Conservation (phyloP, 2,113 vertebrate species). For the Pedetes capensis region DNA sequence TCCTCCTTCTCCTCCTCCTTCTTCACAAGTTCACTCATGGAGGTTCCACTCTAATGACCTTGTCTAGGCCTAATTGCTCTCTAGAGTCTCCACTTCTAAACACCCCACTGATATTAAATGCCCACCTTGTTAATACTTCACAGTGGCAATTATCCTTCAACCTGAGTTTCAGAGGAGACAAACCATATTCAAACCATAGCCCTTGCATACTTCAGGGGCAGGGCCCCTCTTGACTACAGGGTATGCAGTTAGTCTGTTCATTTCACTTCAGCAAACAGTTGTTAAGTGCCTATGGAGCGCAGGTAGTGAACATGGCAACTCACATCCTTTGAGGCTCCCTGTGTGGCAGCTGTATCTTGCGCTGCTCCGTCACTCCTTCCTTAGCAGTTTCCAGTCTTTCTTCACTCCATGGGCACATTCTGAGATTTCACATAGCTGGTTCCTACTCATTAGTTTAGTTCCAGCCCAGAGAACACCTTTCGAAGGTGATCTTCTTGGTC, state of each 20-base stretch:
- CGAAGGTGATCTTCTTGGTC: background rate
- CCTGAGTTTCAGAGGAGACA: background rate
- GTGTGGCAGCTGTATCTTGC: background rate
- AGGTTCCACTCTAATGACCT: too few species aligned
- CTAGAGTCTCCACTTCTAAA: background rate
- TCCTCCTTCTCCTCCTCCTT: too few species aligned
- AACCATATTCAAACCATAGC: background rate
- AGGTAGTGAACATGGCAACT: background rate
- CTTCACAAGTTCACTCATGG: too few species aligned
- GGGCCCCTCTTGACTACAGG: rapidly evolving
- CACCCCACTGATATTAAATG: background rate
- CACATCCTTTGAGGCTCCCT: background rate
- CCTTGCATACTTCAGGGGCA: background rate
- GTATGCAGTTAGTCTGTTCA: background rate
- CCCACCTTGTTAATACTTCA: background rate
- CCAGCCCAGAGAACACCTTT: background rate
- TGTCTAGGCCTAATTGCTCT: background rate
- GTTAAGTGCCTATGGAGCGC: background rate
- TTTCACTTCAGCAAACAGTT: background rate
- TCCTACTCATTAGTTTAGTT: background rate
- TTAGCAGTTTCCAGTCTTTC: background rate
- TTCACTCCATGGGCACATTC: background rate
- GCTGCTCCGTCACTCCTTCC: background rate
- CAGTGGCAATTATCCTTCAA: background rate
- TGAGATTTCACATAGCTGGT: background rate